Percentiles rank a stretch among this genome's conserved stretches.
Evolutionary conservation across 1,140 invertebrate species (phyloP).

Genomic region (Ceratina japonica): DNA sequence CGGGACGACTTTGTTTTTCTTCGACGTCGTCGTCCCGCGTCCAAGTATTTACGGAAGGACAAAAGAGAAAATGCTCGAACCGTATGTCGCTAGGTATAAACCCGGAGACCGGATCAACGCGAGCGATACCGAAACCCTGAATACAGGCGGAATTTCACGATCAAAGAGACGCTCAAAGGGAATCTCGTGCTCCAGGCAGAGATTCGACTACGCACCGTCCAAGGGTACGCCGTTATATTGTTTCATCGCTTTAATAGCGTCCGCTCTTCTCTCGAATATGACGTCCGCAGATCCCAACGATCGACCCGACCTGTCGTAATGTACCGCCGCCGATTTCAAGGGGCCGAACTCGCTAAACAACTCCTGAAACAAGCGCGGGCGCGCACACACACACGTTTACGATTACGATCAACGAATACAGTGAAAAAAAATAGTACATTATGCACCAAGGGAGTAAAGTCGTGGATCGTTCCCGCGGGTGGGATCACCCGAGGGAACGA

Average conservation of each 20-base stretch:
- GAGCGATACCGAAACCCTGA: slow-evolving; percentile 41
- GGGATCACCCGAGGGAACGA: no score
- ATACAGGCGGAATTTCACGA: slow-evolving; percentile 45
- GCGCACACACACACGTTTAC: not conserved
- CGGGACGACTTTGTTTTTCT: slow-evolving; percentile 46
- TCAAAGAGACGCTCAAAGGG: slow-evolving; percentile 36
- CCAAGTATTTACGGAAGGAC: no score
- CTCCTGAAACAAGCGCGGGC: slow-evolving; percentile 82
- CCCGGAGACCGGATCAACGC: slow-evolving; percentile 37
- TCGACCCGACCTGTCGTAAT: slow-evolving; percentile 97
- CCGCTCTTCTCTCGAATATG: slow-evolving; percentile 93
- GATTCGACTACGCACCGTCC: slow-evolving; percentile 85
- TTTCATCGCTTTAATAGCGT: slow-evolving; percentile 97
- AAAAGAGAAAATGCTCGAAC: slow-evolving; percentile 51
- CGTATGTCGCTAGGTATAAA: slow-evolving; percentile 45
- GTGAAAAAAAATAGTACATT: no score
- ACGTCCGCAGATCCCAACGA: slow-evolving; percentile 98
- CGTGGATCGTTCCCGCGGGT: no score
- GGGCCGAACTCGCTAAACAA: slow-evolving; percentile 98
- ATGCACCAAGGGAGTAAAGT: no score
- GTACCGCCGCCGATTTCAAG: slow-evolving; percentile 95
- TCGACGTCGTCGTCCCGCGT: slow-evolving; percentile 42
- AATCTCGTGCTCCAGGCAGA: slow-evolving; percentile 20
- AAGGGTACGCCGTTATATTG: slow-evolving; percentile 98
- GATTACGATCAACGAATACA: not conserved